phyloP scores from a whole-genome alignment of 2,797 vertebrate species.

The Pampus argenteus region DNA sequence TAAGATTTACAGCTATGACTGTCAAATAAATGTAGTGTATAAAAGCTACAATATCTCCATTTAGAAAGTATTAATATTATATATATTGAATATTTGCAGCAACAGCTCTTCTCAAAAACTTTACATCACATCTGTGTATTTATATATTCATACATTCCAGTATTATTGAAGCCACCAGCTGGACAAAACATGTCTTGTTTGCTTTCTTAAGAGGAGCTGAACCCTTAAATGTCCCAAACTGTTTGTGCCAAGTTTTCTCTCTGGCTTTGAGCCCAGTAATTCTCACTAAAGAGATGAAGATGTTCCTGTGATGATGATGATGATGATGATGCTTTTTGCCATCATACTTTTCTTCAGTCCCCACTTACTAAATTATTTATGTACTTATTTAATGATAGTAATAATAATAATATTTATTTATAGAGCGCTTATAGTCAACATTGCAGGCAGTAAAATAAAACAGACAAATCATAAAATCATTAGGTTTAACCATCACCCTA shows the following conservation, averaged over 20 bases:
- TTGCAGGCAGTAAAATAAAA: too few species aligned
- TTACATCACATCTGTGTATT: neutral
- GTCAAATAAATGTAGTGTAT: neutral
- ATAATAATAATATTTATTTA: too few species aligned
- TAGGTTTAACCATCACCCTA: too few species aligned
- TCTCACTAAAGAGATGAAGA: constrained; percentile 8
- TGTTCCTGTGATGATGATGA: constrained; percentile 9
- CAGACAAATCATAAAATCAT: too few species aligned
- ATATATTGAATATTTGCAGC: too few species aligned
- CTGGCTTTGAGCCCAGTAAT: constrained; percentile 24
- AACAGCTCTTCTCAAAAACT: too few species aligned
- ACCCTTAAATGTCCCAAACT: neutral
- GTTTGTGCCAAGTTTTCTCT: neutral
- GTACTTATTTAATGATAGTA: neutral
- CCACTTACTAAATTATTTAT: neutral
- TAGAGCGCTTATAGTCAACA: too few species aligned
- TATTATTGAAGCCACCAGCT: neutral
- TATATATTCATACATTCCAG: neutral
- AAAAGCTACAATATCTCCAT: too few species aligned
- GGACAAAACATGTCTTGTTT: too few species aligned
- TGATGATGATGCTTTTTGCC: neutral
- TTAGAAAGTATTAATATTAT: too few species aligned
- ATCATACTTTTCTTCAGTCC: neutral
- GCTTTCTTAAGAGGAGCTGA: neutral
- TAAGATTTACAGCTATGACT: neutral